These are phyloP conservation scores for Todiramphus chloris DNA, from an alignment of 2,113 vertebrate genomes.

Conservation along the genomic window DNA sequence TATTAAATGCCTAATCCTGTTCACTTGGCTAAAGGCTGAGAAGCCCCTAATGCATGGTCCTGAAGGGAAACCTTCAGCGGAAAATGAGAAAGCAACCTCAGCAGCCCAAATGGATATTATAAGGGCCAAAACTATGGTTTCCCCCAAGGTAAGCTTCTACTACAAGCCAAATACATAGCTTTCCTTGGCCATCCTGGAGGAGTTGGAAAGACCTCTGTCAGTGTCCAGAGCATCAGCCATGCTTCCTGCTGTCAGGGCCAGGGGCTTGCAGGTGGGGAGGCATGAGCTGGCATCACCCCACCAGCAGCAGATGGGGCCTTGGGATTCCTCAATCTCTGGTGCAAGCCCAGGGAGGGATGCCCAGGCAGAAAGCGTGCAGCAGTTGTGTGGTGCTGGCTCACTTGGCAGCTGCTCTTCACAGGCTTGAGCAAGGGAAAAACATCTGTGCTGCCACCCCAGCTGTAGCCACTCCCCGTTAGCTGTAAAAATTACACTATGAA, in stretches of 20 bases:
- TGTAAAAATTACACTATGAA: background rate
- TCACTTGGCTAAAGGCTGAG: background rate
- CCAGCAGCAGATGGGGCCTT: fast-evolving
- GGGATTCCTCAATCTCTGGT: background rate
- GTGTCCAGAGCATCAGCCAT: no score
- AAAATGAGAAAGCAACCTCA: background rate
- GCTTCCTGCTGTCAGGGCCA: background rate
- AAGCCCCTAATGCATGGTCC: background rate
- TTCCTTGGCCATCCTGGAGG: background rate
- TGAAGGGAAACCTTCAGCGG: background rate
- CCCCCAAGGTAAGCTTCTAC: background rate
- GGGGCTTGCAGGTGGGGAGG: background rate
- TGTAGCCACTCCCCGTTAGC: background rate
- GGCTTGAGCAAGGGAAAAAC: background rate
- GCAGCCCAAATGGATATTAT: background rate
- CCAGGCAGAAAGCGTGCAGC: background rate
- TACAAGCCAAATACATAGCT: background rate
- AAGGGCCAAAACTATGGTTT: background rate
- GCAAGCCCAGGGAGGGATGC: background rate
- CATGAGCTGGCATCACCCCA: background rate
- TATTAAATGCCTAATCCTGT: background rate
- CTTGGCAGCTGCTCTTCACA: background rate
- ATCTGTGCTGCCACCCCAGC: background rate
- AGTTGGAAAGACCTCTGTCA: background rate
- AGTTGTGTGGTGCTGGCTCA: fast-evolving